A percentile compares a stretch with the other conserved stretches of the same genome.
Conservation (phyloP, 2,113 vertebrate species). For the Uropsilus gracilis region DNA sequence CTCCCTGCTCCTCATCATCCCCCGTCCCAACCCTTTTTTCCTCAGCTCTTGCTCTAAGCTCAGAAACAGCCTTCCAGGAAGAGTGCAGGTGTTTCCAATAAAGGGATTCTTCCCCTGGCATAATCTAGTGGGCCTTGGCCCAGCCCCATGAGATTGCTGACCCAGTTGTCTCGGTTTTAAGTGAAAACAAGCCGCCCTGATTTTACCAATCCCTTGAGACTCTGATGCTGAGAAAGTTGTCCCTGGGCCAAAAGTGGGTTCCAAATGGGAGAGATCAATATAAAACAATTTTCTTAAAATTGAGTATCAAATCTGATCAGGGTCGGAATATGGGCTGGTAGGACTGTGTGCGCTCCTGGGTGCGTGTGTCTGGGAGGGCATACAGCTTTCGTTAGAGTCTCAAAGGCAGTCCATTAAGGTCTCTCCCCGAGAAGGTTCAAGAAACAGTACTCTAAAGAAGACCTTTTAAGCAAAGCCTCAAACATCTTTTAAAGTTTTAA, state of each 20-base stretch:
- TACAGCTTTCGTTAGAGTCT: neutral
- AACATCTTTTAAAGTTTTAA: neutral
- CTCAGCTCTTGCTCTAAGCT: neutral
- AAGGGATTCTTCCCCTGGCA: neutral
- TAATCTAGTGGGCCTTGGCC: neutral
- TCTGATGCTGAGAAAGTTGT: neutral
- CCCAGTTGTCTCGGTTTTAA: neutral
- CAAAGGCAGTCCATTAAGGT: neutral
- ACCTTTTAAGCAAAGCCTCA: neutral
- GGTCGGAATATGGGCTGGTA: neutral
- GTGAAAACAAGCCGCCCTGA: neutral
- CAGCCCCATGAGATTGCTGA: accelerated
- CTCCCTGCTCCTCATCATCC: neutral
- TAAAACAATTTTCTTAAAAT: neutral
- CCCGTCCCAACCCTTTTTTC: neutral
- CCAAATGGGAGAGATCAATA: neutral
- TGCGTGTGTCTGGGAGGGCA: no score
- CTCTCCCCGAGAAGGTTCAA: neutral
- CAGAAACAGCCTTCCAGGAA: neutral
- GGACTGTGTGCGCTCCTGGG: neutral
- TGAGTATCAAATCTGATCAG: accelerated
- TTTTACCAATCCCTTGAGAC: neutral
- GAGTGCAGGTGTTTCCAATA: neutral
- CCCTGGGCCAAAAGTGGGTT: neutral
- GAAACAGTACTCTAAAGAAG: neutral